Evolutionary conservation across 2,888 invertebrate genomes (phyloP).

Genomic region (Linyphia triangularis): DNA sequence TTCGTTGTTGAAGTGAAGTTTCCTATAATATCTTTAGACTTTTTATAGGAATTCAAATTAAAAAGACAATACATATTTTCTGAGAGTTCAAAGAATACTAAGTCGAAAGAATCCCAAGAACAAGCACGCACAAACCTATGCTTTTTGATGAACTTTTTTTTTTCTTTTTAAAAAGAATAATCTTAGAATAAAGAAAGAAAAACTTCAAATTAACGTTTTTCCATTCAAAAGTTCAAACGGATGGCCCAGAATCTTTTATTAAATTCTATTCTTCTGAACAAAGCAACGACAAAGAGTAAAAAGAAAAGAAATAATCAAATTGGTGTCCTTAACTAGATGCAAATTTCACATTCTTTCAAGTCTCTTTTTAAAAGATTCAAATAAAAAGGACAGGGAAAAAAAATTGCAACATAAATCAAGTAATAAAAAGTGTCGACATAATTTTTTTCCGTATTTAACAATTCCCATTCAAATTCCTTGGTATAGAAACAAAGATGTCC

Average conservation of each 20-base stretch:
- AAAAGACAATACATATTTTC: too few relatives aligned
- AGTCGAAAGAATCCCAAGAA: neutral
- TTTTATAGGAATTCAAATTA: too few relatives aligned
- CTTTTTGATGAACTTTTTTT: slow-evolving; percentile 43
- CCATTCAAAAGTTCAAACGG: slow-evolving; percentile 19
- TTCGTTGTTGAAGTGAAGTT: too few relatives aligned
- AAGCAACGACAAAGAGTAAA: neutral
- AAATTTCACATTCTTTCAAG: slow-evolving; percentile 44
- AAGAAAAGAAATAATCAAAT: slow-evolving; percentile 47
- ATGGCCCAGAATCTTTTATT: slow-evolving; percentile 24
- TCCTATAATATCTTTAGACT: too few relatives aligned
- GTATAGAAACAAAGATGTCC: slow-evolving; percentile 51
- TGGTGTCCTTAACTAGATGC: slow-evolving; percentile 55
- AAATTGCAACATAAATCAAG: slow-evolving; percentile 57
- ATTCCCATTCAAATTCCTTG: slow-evolving; percentile 44
- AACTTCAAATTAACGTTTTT: slow-evolving; percentile 19
- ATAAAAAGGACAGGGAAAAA: slow-evolving; percentile 15
- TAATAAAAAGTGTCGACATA: slow-evolving; percentile 49
- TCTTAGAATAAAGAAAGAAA: neutral
- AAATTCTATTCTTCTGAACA: slow-evolving; percentile 38
- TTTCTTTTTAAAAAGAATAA: neutral
- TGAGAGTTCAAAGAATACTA: neutral
- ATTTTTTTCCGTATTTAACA: slow-evolving; percentile 13
- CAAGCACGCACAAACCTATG: neutral
- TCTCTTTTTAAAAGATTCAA: neutral